Evolutionary conservation across 1,140 invertebrate species (phyloP), one percentile per base, ranked within the genome.

Genomic region (Vanessa tameamea): DNA sequence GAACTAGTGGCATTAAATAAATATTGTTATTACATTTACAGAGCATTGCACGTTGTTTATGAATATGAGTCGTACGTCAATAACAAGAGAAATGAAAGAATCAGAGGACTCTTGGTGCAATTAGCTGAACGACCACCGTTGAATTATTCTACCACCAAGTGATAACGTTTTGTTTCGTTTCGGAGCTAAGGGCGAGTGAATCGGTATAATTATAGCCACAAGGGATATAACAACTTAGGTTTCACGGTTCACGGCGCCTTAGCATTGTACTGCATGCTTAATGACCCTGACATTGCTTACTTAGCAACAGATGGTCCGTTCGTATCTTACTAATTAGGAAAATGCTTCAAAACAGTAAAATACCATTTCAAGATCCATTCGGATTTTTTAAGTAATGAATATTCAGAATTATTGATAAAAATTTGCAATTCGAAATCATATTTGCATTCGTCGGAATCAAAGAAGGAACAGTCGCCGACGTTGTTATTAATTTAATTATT

Each of bases 1-100:
- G 72, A 72, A 76, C 66, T 51, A 67, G 72, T 75, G 76, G 72
- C 69, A 78, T 79, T 73, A 76, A 71, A 71, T 75, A 65, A 66
- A 65, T 57, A 50, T 47, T 55, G 37, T 69, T 76, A 78, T 76
- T 75, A 73, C 72, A 64, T 63, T 53, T 37, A 66, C 23, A 15
- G 43, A 43, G 31, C 31, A 63, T 66, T 72, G 13, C 63, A 65
- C 48, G 5, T 64, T 43, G 67, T 72, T 67, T 43, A 64, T 64
- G 26, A 23, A 63, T 64, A 23, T 15, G 48, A 53, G 26, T 64
- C 47, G 20, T 53, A 47, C 48, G 37, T 11, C 2, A 16, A 47
- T 20, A 15, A 47, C 47, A 64, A 64, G 8, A 16, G 11, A 5
- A 64, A 48, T 8, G 8, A 14, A 12, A 23, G 53, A 12, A 26